A percentile compares a stretch with the other conserved stretches of the same genome.
These are phyloP conservation scores for Poeciliopsis retropinna DNA, from an alignment of 2,113 vertebrate genomes.

Conservation along the genomic window DNA sequence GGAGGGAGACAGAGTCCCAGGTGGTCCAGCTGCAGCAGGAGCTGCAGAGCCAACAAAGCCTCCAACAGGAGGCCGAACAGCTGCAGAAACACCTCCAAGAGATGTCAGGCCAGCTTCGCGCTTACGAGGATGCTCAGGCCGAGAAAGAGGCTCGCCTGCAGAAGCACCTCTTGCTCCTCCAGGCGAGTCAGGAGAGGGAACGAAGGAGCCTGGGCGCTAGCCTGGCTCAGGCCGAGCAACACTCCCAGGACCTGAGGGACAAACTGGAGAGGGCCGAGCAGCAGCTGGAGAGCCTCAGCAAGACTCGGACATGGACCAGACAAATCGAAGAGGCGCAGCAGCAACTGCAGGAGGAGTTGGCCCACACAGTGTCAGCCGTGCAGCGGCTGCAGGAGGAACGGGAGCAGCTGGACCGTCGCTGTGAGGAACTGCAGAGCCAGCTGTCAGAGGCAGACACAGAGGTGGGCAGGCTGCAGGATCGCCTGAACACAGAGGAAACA, in stretches of 20 bases:
- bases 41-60: constrained; percentile 79
- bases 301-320: constrained; percentile 40
- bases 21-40: constrained; percentile 81
- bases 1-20: constrained; percentile 79
- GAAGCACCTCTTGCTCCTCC: constrained; percentile 85
- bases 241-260: constrained; percentile 83
- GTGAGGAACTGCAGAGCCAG: constrained; percentile 87
- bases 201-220: constrained; percentile 83
- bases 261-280: constrained; percentile 80
- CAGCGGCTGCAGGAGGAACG: constrained; percentile 86
- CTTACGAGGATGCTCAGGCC: constrained; percentile 83
- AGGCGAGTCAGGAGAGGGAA: constrained; percentile 90
- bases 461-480: constrained; percentile 79
- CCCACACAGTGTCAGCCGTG: constrained; percentile 47
- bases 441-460: constrained; percentile 78
- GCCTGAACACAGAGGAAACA: constrained; percentile 83
- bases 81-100: constrained; percentile 82
- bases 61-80: constrained; percentile 81
- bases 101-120: constrained; percentile 79
- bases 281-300: constrained; percentile 38
- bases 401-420: constrained; percentile 75
- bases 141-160: constrained; percentile 88
- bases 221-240: constrained; percentile 85
- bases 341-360: constrained; percentile 72
- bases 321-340: constrained; percentile 62